Base-by-base conservation (phyloP, 37 sponge, comb jelly and placozoan genomes). In the Spongilla lacustris region DNA sequence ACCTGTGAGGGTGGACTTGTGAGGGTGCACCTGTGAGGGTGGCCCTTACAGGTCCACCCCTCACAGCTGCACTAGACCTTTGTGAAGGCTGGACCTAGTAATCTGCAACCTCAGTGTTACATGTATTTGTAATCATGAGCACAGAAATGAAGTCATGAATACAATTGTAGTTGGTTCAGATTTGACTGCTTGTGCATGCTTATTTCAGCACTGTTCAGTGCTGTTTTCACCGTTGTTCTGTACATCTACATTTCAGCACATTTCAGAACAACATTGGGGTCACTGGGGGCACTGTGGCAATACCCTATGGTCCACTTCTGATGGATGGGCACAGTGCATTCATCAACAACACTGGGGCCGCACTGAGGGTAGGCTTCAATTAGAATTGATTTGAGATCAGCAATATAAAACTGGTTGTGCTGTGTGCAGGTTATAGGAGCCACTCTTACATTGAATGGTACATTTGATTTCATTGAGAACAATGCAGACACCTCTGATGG, bases 401-500 rank as follows among this genome's bases (percentile, higher is more conserved):
- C n/a, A n/a, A n/a, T 58, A 22, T 0, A 23, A n/a, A 11, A 74
- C 8, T 83, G 82, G 68, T 22, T 6, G 41, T 41, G 26, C 13
- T 13, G 36, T 21, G 29, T 68, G 1, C 72, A 89, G 89, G 83
- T 89, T 4, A 35, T 85, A 0, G 89, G 78, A 29, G 76, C 76
- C 28, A 36, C 46, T 25, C 8, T 89, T 9, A 38, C 17, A 2
- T 10, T 89, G 27, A 77, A 27, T 17, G 89, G 89, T 23, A 24
- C 30, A 23, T 27, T 83, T 14, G 31, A 17, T 1, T 89, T 77
- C 49, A 68, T 32, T 28, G 33, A 48, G 26, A 89, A 89, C 69
- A 68, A 32, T 35, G 83, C 75, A 14, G 78, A 70, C 14, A 28
- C 41, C 24, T 27, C 68, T 9, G 67, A 50, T 30, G 83, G 83